phyloP scores from a whole-genome alignment of 1,140 invertebrate species.

The Carcinoscorpius rotundicauda region DNA sequence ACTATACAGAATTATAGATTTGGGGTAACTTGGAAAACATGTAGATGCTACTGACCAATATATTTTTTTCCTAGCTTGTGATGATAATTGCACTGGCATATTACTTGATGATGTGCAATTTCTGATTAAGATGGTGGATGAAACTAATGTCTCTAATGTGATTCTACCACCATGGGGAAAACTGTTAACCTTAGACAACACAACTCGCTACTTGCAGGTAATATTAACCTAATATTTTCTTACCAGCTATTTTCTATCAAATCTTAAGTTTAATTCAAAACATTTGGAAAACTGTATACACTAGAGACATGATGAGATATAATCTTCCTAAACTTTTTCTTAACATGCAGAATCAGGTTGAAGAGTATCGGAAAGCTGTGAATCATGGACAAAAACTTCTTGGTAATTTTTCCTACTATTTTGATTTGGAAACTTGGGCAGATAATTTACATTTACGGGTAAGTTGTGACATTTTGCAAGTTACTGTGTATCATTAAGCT shows the following conservation, averaged over 20 bases:
- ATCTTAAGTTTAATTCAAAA: too few species aligned
- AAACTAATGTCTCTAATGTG: slow-evolving; percentile 41
- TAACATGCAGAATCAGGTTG: slow-evolving; percentile 10
- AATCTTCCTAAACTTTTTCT: slow-evolving; percentile 1
- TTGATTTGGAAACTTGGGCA: slow-evolving; percentile 24
- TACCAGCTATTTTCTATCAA: too few species aligned
- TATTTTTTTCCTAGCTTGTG: slow-evolving; percentile 51
- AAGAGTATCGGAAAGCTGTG: slow-evolving; percentile 13
- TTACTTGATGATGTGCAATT: slow-evolving; percentile 58
- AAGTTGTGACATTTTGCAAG: background rate
- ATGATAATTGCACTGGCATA: slow-evolving; percentile 76
- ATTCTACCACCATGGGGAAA: slow-evolving; percentile 59
- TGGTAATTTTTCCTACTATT: slow-evolving; percentile 16
- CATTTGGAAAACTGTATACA: too few species aligned
- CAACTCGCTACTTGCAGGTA: background rate
- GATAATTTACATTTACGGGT: slow-evolving; percentile 21
- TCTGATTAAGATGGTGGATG: slow-evolving; percentile 10
- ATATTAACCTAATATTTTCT: too few species aligned
- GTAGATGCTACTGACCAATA: too few species aligned
- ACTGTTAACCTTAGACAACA: slow-evolving; percentile 39
- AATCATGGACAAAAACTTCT: slow-evolving; percentile 15
- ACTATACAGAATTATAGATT: too few species aligned
- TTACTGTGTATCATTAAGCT: too few species aligned
- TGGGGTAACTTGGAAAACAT: too few species aligned
- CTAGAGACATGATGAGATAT: too few species aligned